Base-by-base conservation (phyloP, 1,140 invertebrate genomes). In the Coelopa frigida region DNA sequence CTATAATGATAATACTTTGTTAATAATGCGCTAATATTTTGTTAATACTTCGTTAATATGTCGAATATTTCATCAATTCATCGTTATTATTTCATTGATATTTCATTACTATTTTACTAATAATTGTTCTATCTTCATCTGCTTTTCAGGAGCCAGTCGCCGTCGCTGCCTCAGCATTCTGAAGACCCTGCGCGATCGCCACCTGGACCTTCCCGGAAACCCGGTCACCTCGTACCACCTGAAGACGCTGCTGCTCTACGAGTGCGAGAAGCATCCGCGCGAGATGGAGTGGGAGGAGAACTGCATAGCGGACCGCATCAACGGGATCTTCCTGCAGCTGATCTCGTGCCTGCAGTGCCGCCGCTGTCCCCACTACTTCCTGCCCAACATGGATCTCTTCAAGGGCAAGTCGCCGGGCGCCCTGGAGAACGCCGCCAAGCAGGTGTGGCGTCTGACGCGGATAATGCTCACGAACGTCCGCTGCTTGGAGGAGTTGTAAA, bases 341-440 rank as follows among this genome's bases (percentile, higher is more conserved):
- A 94, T 96, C 54, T 94, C 89, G 7, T 96, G 93, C 70, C 75
- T 96, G 22, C 93, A 97, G 70, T 94, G 91, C 66, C 80, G 89
- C 10, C 75, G 88, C 47, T 97, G 93, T 73, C 91, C 92, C 0
- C 89, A 94, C 63, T 93, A 93, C 59, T 94, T 93, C 65, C 74
- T 94, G 27, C 89, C 90, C 2, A 85, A 87, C 63, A 73, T 94
- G 55, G 88, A 93, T 70, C 72, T 93, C 27, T 89, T 94, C 61
- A 88, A 89, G 64, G 92, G 90, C 24, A 93, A 93, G 64, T 85
- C 89, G 12, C 80, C 85, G 2, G 83, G 82, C 23, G 82, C 85
- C 23, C 72, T 96, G 52, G 90, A 95, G 70, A 89, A 88, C 59
- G 88, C 90, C 1, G 87, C 92, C 37, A 93, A 92, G 70, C 87